phyloP scores from a whole-genome alignment of 2,113 vertebrate genomes.

The Cyanoliseus patagonus region DNA sequence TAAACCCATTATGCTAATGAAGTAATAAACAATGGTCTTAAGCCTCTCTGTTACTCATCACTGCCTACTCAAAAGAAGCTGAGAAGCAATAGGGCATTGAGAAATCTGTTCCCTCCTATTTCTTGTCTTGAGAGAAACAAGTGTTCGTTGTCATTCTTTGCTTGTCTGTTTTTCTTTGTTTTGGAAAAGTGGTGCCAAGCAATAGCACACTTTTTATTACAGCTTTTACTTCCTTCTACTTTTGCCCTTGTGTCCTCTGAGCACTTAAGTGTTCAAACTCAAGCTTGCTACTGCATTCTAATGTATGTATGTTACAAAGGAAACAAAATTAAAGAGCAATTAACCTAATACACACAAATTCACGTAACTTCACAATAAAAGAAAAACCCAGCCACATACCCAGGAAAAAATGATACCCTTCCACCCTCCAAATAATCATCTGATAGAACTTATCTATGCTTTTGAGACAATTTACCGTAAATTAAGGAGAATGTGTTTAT shows the following conservation, averaged over 20 bases:
- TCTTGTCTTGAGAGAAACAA: neutral
- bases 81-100: neutral
- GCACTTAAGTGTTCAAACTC: neutral
- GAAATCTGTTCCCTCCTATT: neutral
- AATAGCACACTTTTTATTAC: neutral
- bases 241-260: neutral
- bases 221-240: neutral
- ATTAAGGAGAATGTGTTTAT: neutral
- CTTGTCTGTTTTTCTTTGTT: neutral
- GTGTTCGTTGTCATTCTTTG: neutral
- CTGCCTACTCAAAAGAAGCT: neutral
- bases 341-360: neutral
- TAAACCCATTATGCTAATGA: neutral
- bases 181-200: neutral
- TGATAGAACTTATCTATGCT: neutral
- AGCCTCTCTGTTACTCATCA: neutral
- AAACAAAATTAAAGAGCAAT: neutral
- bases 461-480: neutral
- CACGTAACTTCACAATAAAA: neutral
- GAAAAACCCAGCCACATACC: neutral
- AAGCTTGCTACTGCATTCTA: neutral
- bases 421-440: neutral
- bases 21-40: neutral
- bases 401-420: neutral
- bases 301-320: neutral